Conservation (phyloP, 2,113 vertebrate genomes). For the Ceratotherium simum region DNA sequence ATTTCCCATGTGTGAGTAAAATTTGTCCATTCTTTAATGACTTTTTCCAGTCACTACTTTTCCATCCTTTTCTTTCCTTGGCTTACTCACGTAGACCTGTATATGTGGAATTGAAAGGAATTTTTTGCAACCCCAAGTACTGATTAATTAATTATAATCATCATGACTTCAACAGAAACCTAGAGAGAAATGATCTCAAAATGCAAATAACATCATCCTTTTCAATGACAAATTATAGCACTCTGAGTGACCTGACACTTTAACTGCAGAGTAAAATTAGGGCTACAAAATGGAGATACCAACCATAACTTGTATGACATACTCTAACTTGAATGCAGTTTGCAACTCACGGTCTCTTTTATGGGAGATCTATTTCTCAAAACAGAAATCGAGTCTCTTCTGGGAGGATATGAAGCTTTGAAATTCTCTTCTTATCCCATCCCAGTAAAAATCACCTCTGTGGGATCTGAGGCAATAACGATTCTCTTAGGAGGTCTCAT, state of each 20-base stretch:
- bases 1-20: not conserved
- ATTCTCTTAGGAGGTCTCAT: not conserved
- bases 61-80: not conserved
- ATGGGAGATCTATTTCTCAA: not conserved
- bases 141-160: slow-evolving; percentile 18
- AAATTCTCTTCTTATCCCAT: not conserved
- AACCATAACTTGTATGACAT: not conserved
- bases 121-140: not conserved
- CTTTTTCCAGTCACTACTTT: not conserved
- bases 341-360: not conserved
- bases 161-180: not conserved
- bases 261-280: slow-evolving; percentile 26
- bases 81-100: not conserved
- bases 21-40: not conserved
- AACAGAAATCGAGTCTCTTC: not conserved
- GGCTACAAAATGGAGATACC: not conserved
- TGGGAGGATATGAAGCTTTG: not conserved
- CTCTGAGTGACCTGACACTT: slow-evolving; percentile 8
- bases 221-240: slow-evolving; percentile 19
- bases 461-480: not conserved
- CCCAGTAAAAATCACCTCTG: slow-evolving; percentile 18
- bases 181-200: slow-evolving; percentile 44
- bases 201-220: slow-evolving; percentile 28
- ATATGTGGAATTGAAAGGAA: not conserved
- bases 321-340: not conserved